Base-by-base conservation (phyloP, 2,888 invertebrate genomes). In the Biston stratarius region DNA sequence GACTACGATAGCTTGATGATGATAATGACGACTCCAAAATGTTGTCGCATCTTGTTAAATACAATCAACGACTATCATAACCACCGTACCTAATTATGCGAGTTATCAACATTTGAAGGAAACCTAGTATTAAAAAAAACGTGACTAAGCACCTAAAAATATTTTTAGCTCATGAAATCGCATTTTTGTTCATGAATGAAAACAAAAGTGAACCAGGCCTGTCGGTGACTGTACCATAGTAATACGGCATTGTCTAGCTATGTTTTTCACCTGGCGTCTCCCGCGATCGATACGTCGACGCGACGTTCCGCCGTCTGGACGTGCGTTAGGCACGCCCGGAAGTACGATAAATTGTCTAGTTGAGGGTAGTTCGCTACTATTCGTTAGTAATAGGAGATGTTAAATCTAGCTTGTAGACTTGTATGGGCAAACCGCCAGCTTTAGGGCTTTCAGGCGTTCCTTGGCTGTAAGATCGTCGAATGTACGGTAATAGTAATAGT, bases 261-360 rank as follows among this genome's bases (percentile, higher is more conserved):
- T 77, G 76, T 76, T 69, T 69, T 71, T 72, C 72, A 75, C 85
- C 83, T 81, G 84, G 82, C 82, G 80, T 77, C 80, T 76, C 66
- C 40, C 69, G 78, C 82, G 85, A 78, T 84, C 85, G 83, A 85
- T 85, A 82, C 85, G 85, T 75, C 85, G n/a, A n/a, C n/a, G 83
- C 83, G 85, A 83, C 84, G 74, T 15, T 55, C 52, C 53, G 56
- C 61, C 58, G 67, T 63, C 67, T 60, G 63, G 67, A 60, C 62
- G 44, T 49, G 49, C 56, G 38, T 45, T 64, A n/a, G 24, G 56
- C 56, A 44, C 44, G 45, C 57, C 57, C 66, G 66, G 67, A 62
- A 67, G 62, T 55, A 44, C 36, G 36, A 56, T 33, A 62, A 58
- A 67, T 67, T 40, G 24, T 48, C 15, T 49, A 38, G 12, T 14